These are phyloP conservation scores for Lateolabrax maculatus DNA, from an alignment of 2,797 vertebrate species.

Conservation along the genomic window DNA sequence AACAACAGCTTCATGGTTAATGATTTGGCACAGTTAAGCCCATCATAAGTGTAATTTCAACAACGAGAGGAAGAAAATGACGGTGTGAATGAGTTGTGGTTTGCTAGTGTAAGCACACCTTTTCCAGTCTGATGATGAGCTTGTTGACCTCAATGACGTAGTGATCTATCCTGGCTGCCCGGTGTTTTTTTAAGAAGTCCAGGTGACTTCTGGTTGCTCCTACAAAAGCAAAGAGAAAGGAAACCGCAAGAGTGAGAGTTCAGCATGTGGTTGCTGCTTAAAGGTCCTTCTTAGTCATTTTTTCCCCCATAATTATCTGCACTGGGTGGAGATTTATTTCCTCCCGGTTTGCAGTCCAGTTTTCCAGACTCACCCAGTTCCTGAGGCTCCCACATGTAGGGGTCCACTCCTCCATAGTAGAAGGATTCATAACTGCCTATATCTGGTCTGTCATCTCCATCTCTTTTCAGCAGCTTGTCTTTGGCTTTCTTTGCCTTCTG, in stretches of 20 bases:
- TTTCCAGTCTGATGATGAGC: constrained; percentile 97
- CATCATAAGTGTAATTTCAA: not conserved
- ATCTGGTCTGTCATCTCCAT: constrained; percentile 91
- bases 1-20: constrained; percentile 60
- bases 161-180: constrained; percentile 97
- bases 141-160: constrained; percentile 99
- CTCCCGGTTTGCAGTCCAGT: not conserved
- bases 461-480: constrained; percentile 93
- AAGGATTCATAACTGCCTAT: constrained; percentile 93
- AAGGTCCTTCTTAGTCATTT: not conserved
- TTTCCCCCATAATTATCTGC: not conserved
- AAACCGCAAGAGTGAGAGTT: not conserved
- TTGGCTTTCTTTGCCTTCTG: constrained; percentile 98
- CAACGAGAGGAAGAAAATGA: not conserved
- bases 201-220: constrained; percentile 93
- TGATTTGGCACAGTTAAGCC: not conserved
- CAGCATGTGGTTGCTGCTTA: too few species aligned
- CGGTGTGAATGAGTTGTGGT: not conserved
- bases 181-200: constrained; percentile 94
- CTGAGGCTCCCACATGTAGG: constrained; percentile 99
- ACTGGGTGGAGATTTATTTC: not conserved
- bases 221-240: constrained; percentile 44
- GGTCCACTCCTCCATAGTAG: constrained; percentile 96
- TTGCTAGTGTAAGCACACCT: constrained; percentile 84
- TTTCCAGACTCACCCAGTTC: constrained; percentile 90